Percentiles rank a stretch among this genome's conserved stretches.
Evolutionary conservation across 2,888 invertebrate species (phyloP).

Genomic region (Apotomis turbidana): DNA sequence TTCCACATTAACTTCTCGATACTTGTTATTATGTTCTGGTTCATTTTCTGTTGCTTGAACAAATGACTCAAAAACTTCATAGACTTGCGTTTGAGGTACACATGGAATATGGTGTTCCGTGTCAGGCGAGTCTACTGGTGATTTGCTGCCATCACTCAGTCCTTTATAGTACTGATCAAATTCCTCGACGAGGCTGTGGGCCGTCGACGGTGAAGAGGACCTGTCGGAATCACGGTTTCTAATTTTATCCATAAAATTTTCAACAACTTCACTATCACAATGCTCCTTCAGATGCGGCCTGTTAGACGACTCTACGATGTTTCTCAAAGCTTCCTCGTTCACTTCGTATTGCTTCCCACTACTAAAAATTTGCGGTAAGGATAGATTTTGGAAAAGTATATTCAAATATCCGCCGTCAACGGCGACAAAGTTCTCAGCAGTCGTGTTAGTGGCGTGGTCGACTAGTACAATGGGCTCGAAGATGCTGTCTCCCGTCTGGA

Average conservation of each 20-base stretch:
- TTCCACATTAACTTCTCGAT: slow-evolving; percentile 34
- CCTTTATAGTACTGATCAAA: slow-evolving; percentile 73
- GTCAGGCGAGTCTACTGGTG: slow-evolving; percentile 45
- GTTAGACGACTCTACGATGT: slow-evolving; percentile 67
- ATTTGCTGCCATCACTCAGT: slow-evolving; percentile 58
- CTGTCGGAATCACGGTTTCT: slow-evolving; percentile 62
- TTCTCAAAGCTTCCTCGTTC: slow-evolving; percentile 72
- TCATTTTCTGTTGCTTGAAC: slow-evolving; percentile 36
- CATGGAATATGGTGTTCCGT: slow-evolving; percentile 45
- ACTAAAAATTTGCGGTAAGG: slow-evolving; percentile 73
- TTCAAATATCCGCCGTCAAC: slow-evolving; percentile 77
- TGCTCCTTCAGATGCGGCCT: slow-evolving; percentile 50
- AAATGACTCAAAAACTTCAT: slow-evolving; percentile 47
- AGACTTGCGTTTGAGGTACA: slow-evolving; percentile 2
- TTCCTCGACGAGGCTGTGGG: slow-evolving; percentile 75
- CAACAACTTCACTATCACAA: slow-evolving; percentile 57
- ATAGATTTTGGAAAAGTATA: slow-evolving; percentile 71
- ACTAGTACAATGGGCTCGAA: slow-evolving; percentile 42
- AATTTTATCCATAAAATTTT: slow-evolving; percentile 66
- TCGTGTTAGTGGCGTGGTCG: slow-evolving; percentile 55
- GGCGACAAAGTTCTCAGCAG: slow-evolving; percentile 66
- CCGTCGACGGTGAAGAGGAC: slow-evolving; percentile 70
- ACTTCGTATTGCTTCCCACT: slow-evolving; percentile 75
- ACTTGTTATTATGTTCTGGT: slow-evolving; percentile 24
- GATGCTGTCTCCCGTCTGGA: slow-evolving; percentile 67